Base-by-base conservation (phyloP, 2,797 vertebrate species). In the Triplophysa bombifrons region DNA sequence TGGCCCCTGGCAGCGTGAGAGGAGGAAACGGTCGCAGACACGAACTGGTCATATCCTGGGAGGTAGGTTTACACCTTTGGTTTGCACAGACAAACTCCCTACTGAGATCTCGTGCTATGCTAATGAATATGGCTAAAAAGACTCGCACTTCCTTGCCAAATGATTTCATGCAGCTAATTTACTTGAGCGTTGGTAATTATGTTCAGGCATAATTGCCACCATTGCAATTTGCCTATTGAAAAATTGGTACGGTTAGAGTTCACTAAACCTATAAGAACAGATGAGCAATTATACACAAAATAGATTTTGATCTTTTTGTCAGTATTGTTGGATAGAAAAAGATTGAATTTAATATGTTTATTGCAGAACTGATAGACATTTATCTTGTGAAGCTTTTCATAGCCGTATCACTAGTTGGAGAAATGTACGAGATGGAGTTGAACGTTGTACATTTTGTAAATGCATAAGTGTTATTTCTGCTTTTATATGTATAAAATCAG, bases 1-100 rank as follows among this genome's bases (percentile, higher is more conserved):
- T 95, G 86, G 95, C 96, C 50, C 98, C 98, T 38, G 93, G 93
- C 17, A 99, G 97, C 0, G 98, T 98, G 4, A 97, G 97, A 14
- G 98, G 98, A 77, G 95, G 96, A 82, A 98, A 96, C 13, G 98
- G 98, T 86, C 96, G 96, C 71, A 87, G 96, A 80, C 95, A 98
- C 58, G 96, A 99, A 87, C 90, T 99, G 89, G 97, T 99, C 90
- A 99, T 99, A 87, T 97, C 96, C 3, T 99, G 98, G 98, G 98
- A 99, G 97, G 98, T 99, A 93, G 92, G 94, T 80, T 77, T 85
- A 55, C 58, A 2, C 50, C n/a, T n/a, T 77, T 51, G 44, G 68
- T 27, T 20, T 56, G 38, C 22, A 51, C 60, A 41, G 10, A n/a
- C 16, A 22, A 27, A 44, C 67, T 65, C 27, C 60, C 61, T 63